Conservation (phyloP, 2,113 vertebrate species). For the Peucedramus taeniatus region DNA sequence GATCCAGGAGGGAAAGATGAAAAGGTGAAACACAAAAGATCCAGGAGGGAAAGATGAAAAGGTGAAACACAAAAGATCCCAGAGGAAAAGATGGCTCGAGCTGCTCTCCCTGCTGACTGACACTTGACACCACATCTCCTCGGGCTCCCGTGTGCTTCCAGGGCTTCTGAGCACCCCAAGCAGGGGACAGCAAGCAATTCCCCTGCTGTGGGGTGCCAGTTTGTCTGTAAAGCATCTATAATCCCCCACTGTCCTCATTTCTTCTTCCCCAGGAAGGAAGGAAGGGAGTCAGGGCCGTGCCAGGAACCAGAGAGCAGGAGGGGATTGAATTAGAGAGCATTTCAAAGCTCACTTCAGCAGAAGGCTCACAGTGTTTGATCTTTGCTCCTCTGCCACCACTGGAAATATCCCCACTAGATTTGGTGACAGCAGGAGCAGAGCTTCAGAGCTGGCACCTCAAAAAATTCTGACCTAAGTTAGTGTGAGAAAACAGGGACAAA, state of each 20-base stretch:
- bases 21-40: no score
- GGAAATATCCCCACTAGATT: neutral
- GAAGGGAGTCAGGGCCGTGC: neutral
- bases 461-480: neutral
- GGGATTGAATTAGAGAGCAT: neutral
- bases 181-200: neutral
- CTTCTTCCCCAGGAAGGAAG: constrained; percentile 1
- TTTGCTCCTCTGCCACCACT: neutral
- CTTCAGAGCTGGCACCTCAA: neutral
- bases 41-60: no score
- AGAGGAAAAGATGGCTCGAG: neutral
- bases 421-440: neutral
- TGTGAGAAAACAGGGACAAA: neutral
- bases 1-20: no score
- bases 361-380: neutral
- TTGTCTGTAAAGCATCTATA: neutral
- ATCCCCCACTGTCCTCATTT: neutral
- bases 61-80: neutral
- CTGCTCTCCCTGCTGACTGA: neutral
- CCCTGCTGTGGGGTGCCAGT: neutral
- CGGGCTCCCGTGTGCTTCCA: neutral
- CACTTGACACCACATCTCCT: neutral
- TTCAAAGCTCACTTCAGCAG: neutral
- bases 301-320: neutral
- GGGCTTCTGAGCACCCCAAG: neutral